A percentile compares a stretch with the other conserved stretches of the same genome.
Evolutionary conservation across 2,888 invertebrate genomes (phyloP).

Genomic region (Drosophila histrio): DNA sequence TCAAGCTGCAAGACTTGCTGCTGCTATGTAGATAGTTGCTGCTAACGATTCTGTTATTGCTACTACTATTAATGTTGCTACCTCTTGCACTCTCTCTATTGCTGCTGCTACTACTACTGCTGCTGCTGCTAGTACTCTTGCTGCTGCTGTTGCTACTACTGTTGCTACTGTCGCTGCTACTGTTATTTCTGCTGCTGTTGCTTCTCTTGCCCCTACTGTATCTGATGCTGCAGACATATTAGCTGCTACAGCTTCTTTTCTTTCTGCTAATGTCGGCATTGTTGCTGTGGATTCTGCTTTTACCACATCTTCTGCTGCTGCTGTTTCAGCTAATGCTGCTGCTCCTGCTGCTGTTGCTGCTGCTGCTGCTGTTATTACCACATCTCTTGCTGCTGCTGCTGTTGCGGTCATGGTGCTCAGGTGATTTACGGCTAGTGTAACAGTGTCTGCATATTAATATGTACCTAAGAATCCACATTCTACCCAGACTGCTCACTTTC

Average conservation of each 20-base stretch:
- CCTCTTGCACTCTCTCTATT: not conserved
- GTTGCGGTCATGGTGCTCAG: constrained; percentile 57
- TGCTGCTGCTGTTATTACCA: not conserved
- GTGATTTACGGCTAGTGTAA: constrained; percentile 68
- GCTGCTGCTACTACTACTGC: not conserved
- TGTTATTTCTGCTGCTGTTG: not conserved
- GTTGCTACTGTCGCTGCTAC: not conserved
- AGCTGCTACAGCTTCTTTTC: not conserved
- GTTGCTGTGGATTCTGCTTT: not conserved
- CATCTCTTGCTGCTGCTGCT: not conserved
- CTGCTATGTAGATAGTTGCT: too few relatives aligned
- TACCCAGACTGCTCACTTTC: constrained; percentile 21
- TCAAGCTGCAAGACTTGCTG: too few relatives aligned
- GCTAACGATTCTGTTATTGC: too few relatives aligned
- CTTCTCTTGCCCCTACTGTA: not conserved
- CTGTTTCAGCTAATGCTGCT: not conserved
- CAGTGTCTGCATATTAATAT: constrained; percentile 76
- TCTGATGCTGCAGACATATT: not conserved
- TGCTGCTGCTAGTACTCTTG: not conserved
- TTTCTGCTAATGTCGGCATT: constrained; percentile 6
- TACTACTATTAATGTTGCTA: not conserved
- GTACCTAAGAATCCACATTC: constrained; percentile 17
- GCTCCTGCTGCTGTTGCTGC: not conserved
- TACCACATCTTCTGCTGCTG: not conserved
- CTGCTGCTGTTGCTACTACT: not conserved